These are phyloP conservation scores for Digitonthophagus gazella DNA, from an alignment of 2,888 invertebrate species.

Conservation along the genomic window DNA sequence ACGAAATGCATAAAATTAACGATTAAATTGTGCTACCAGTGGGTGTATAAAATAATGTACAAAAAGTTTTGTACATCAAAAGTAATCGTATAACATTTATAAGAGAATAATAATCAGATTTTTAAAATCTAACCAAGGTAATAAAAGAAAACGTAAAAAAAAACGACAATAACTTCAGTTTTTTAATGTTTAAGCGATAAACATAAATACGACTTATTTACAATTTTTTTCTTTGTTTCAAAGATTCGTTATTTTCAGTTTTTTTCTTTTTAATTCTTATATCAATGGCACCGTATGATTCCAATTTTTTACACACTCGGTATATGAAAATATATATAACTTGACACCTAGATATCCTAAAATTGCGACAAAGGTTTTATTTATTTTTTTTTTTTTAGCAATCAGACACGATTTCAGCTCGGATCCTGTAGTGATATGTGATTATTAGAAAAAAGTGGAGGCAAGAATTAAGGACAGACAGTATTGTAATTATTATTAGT, in stretches of 20 bases:
- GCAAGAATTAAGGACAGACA: background rate
- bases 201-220: conserved; percentile 37
- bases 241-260: conserved; percentile 12
- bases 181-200: conserved; percentile 35
- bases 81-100: conserved; percentile 25
- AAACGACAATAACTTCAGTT: conserved; percentile 38
- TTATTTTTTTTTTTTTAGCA: background rate
- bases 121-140: conserved; percentile 30
- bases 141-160: conserved; percentile 32
- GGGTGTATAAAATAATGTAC: conserved; percentile 27
- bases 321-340: conserved; percentile 29
- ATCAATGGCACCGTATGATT: conserved; percentile 47
- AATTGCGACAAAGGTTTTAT: conserved; percentile 23
- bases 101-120: conserved; percentile 25
- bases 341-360: conserved; percentile 26
- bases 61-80: conserved; percentile 24
- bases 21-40: conserved; percentile 20
- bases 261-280: conserved; percentile 32
- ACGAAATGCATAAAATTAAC: conserved; percentile 20
- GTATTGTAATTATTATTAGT: background rate
- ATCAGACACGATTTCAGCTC: background rate
- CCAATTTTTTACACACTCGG: conserved; percentile 37
- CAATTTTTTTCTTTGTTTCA: conserved; percentile 19
- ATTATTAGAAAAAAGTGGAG: conserved; percentile 20
- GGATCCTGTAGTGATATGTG: conserved; percentile 16